Evolutionary conservation across 2,113 vertebrate genomes (phyloP).

Genomic region (Cheilinus undulatus): DNA sequence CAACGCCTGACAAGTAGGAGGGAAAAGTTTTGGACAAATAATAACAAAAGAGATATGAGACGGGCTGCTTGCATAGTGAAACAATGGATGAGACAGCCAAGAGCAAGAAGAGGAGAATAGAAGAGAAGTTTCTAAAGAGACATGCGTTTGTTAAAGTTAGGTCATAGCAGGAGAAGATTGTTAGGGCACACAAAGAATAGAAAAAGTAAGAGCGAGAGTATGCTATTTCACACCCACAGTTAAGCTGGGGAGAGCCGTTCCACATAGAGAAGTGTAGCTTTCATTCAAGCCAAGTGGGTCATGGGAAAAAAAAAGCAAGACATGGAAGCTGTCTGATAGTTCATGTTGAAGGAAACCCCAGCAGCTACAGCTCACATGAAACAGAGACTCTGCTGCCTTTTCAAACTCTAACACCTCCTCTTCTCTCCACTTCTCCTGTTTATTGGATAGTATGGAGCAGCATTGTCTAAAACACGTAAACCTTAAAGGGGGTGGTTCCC

Average conservation of each 20-base stretch:
- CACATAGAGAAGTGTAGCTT: conserved; percentile 7
- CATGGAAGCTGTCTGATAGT: conserved; percentile 11
- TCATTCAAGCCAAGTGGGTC: conserved; percentile 47
- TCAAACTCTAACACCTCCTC: background rate
- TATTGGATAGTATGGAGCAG: conserved; percentile 14
- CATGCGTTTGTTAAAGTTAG: background rate
- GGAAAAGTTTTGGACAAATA: conserved; percentile 13
- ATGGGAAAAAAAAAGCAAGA: conserved; percentile 39
- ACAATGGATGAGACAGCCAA: background rate
- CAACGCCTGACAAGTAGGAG: conserved; percentile 13
- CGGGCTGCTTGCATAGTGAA: background rate
- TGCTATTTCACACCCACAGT: conserved; percentile 39
- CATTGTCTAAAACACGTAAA: conserved; percentile 34
- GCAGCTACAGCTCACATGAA: conserved; percentile 17
- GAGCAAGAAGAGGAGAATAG: background rate
- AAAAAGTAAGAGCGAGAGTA: conserved; percentile 25
- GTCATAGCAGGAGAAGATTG: background rate
- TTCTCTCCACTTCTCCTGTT: background rate
- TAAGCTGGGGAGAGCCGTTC: conserved; percentile 31
- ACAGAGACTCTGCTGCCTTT: background rate
- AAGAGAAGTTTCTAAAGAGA: background rate
- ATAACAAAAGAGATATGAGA: background rate
- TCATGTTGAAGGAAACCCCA: conserved; percentile 8
- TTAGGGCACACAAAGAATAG: conserved; percentile 5
- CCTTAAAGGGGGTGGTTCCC: conserved; percentile 35